Conservation (phyloP, 2,113 vertebrate species). For the Condylura cristata region DNA sequence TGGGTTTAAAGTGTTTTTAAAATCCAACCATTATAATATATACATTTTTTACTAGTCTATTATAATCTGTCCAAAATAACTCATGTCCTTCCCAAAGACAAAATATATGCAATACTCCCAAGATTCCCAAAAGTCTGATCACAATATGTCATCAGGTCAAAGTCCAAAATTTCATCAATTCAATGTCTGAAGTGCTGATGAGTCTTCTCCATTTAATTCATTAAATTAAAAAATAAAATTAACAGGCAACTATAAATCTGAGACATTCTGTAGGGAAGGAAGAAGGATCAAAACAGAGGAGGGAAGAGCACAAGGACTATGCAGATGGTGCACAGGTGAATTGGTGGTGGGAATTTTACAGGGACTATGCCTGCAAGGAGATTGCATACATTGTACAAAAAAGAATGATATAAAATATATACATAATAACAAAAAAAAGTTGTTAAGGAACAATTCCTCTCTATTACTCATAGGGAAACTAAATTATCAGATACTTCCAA, state of each 20-base stretch:
- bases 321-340: too few relatives aligned
- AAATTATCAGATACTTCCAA: background rate
- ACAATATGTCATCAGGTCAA: background rate
- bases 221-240: background rate
- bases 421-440: too few relatives aligned
- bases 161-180: background rate
- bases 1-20: background rate
- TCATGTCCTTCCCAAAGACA: background rate
- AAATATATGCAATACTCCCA: background rate
- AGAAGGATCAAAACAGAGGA: too few relatives aligned
- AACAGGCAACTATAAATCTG: too few relatives aligned
- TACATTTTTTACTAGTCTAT: background rate
- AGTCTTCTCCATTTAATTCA: background rate
- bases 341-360: too few relatives aligned
- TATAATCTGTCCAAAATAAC: background rate
- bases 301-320: too few relatives aligned
- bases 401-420: too few relatives aligned
- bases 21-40: slow-evolving; percentile 16
- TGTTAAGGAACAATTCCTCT: background rate
- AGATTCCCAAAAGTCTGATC: background rate
- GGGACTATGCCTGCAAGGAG: too few relatives aligned
- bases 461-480: background rate
- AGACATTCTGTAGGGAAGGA: too few relatives aligned
- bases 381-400: too few relatives aligned
- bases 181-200: background rate